A percentile compares a stretch with the other conserved stretches of the same genome.
Conservation (phyloP, 2,888 invertebrate species). For the Beris morrisii region DNA sequence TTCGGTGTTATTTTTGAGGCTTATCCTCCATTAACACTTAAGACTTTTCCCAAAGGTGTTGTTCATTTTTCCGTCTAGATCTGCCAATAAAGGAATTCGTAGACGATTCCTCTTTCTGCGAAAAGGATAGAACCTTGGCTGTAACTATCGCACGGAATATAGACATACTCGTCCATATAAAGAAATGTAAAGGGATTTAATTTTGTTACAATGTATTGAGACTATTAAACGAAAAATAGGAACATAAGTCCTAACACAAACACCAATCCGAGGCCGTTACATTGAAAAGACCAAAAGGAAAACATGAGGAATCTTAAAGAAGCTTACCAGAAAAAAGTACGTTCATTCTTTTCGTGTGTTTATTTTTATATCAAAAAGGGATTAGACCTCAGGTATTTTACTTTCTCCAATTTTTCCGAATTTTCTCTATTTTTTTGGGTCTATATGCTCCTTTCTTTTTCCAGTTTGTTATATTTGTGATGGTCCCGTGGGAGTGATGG, state of each 20-base stretch:
- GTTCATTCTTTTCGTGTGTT: slow-evolving; percentile 20
- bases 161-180: neutral
- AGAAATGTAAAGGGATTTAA: slow-evolving; percentile 7
- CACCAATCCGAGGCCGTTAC: neutral
- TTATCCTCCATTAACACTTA: slow-evolving; percentile 32
- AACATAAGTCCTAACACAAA: neutral
- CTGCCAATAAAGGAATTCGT: slow-evolving; percentile 16
- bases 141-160: neutral
- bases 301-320: slow-evolving; percentile 10
- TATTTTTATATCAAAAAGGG: slow-evolving; percentile 32
- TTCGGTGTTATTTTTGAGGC: slow-evolving; percentile 32
- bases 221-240: slow-evolving; percentile 5
- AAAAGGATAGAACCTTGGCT: neutral
- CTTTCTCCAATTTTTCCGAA: slow-evolving; percentile 4
- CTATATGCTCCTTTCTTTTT: neutral
- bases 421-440: neutral
- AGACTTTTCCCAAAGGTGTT: slow-evolving; percentile 25
- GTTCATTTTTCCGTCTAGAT: slow-evolving; percentile 16
- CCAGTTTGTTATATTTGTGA: slow-evolving; percentile 12
- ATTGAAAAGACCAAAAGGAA: slow-evolving; percentile 15
- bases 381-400: slow-evolving; percentile 31
- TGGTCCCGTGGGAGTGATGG: slow-evolving; percentile 25
- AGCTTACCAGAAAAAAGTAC: slow-evolving; percentile 3
- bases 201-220: slow-evolving; percentile 1
- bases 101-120: slow-evolving; percentile 2